Evolutionary conservation across 2,888 invertebrate genomes (phyloP), one percentile per base, ranked within the genome.

Genomic region (Erebia aethiops): DNA sequence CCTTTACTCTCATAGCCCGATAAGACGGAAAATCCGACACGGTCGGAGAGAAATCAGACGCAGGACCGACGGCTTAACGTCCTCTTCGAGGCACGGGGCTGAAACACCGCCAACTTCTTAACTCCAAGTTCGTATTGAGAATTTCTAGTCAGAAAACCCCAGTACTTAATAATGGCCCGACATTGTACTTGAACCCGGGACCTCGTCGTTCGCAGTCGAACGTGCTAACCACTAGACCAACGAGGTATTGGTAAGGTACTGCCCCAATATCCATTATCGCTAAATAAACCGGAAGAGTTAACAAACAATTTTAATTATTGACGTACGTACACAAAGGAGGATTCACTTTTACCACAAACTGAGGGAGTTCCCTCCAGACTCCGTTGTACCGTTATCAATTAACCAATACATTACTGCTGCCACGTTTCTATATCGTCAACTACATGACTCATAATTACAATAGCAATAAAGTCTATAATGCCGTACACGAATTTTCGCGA

Each of bases 321-420:
- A 46, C 11, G 11, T 41, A 35, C 41, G 56, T 69, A 62, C 43
- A 21, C 41, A 56, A 62, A 54, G 54, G 16, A 49, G 57, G 54
- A 69, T 51, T 69, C 57, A 64, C 35, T 51, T 64, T 64, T 57
- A 69, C 64, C 58, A 64, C 69, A 9, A 7, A 56, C 54, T 26
- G 11, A 63, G 69, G 69, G 69, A 69, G 69, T 69, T 58, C 69
- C 69, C 69, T 63, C 56, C 49, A 57, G 41, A 16, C 43, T 58
- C 56, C 61, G 35, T 1, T 7, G 56, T 18, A 14, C 60, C 56
- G 63, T 64, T 69, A 69, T 69, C 63, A 69, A 14, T 11, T 13
- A 54, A 64, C 63, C 18, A 35, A 11, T 56, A 58, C 52, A 49
- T 60, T 18, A 18, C 41, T 51, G 18, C 62, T 18, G 46, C 41